Evolutionary conservation across 2,797 vertebrate genomes (phyloP).

Genomic region (Gallinago solitaria): DNA sequence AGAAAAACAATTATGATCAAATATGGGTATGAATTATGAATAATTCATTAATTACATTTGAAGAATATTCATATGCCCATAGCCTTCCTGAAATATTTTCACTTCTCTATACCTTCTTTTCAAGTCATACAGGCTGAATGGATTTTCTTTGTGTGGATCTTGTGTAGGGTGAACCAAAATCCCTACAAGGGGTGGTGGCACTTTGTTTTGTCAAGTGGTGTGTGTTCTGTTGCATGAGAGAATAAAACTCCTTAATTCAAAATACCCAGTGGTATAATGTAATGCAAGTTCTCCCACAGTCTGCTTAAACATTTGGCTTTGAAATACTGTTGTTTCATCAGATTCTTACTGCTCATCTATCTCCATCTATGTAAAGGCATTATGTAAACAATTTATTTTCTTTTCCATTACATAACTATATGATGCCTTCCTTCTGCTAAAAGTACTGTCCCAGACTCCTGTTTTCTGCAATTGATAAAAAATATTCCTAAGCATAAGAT

Average conservation of each 20-base stretch:
- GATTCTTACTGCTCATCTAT: background rate
- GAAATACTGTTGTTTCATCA: background rate
- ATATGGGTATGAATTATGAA: background rate
- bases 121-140: background rate
- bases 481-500: background rate
- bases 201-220: background rate
- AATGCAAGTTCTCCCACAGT: background rate
- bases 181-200: no score
- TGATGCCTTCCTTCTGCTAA: background rate
- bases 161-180: background rate
- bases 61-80: background rate
- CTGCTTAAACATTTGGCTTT: background rate
- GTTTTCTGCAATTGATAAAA: background rate
- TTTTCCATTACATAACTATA: background rate
- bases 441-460: background rate
- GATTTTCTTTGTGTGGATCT: background rate
- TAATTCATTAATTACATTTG: background rate
- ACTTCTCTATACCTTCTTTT: background rate
- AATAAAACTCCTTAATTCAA: background rate
- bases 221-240: background rate
- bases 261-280: background rate
- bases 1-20: background rate
- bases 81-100: background rate
- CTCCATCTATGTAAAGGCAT: background rate
- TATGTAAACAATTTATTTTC: background rate